Base-by-base conservation (phyloP, 2,888 invertebrate genomes). In the Sisyra nigra region DNA sequence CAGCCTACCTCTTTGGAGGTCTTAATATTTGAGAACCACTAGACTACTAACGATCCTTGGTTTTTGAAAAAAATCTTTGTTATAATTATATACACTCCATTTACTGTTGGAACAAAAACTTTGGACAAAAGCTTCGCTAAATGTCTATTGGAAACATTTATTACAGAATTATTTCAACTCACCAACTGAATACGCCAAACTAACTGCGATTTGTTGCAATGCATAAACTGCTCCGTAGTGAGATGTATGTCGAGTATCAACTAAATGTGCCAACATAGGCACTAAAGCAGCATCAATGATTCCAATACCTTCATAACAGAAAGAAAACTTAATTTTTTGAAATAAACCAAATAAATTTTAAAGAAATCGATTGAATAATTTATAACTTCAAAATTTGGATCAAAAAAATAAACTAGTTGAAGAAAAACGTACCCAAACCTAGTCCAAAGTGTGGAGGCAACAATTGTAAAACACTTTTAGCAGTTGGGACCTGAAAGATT, bases 171-270 rank as follows among this genome's bases (percentile, higher is more conserved):
- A 38, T 41, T 35, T 14, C 11, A 32, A 46, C 51, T 60, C 61
- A 80, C 81, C 81, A 38, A 86, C 60, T 24, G 77, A 78, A 57
- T 87, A 88, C 15, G 86, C 86, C 39, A 86, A 62, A 52, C 85
- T 80, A 36, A 86, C 84, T 3, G 86, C 77, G 11, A 78, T 76
- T 63, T 88, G 87, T 53, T 84, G 85, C 43, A 88, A 70, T 41
- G 87, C 80, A 57, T 87, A 88, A n/a, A 85, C 78, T 1, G 75
- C 74, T 3, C 83, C 83, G 56, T 85, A 85, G 49, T 74, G 72
- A n/a, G 71, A 71, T 48, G 66, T 64, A 48, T 71, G 69, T 47
- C 62, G 56, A 9, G 57, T 53, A 58, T 80, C 80, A 3, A 85
- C 84, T 45, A 86, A 64, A 42, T 73, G 71, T 1, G 86, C 87